These are phyloP conservation scores for Bursaphelenchus okinawaensis DNA, from an alignment of 2,888 invertebrate species.

Conservation along the genomic window DNA sequence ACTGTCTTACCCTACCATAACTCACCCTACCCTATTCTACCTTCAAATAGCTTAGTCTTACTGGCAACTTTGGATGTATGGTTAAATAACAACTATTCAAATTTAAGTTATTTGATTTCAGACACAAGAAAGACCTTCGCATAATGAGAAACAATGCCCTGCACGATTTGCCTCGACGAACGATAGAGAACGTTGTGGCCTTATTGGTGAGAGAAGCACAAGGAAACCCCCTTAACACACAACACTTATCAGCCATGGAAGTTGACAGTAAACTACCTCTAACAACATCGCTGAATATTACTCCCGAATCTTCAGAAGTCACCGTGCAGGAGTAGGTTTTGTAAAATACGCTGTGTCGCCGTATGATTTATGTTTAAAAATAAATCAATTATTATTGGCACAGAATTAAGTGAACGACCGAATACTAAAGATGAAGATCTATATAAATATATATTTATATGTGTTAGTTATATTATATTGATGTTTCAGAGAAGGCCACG, in stretches of 20 bases:
- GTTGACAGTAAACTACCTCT: background rate
- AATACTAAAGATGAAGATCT: too few species aligned
- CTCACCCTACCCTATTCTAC: too few species aligned
- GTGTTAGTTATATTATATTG: background rate
- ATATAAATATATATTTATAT: background rate
- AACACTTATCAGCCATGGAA: background rate
- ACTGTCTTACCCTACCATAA: too few species aligned
- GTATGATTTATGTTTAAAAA: too few species aligned
- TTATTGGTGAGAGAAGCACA: constrained; percentile 10
- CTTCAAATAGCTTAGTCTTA: too few species aligned
- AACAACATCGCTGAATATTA: background rate
- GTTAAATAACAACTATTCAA: too few species aligned
- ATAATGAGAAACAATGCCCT: background rate
- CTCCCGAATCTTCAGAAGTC: background rate
- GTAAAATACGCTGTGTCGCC: too few species aligned
- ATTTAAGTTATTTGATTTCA: too few species aligned
- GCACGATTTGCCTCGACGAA: constrained; percentile 5
- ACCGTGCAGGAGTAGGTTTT: background rate
- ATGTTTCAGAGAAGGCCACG: constrained; percentile 10
- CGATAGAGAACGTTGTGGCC: constrained; percentile 12
- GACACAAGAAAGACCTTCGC: background rate
- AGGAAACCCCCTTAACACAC: background rate
- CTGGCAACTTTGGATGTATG: too few species aligned
- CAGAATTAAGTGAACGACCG: too few species aligned
- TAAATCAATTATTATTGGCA: too few species aligned